Base-by-base conservation (phyloP, 2,113 vertebrate species). In the Ailuropoda melanoleuca region DNA sequence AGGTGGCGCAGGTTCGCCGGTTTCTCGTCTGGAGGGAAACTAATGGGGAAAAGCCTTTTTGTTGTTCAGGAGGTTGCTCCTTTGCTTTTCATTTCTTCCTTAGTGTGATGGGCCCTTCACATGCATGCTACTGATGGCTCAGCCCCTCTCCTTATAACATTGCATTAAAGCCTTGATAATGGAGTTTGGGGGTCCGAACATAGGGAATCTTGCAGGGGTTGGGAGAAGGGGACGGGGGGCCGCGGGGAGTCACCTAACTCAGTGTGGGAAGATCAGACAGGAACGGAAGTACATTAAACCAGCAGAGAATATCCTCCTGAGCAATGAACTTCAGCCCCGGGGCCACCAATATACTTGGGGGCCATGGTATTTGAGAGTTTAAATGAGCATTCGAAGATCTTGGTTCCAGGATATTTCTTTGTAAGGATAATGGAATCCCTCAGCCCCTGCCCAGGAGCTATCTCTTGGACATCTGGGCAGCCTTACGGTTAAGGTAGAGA, bases 1-100 rank as follows among this genome's bases (percentile, higher is more conserved):
- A 1, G 4, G 4, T 2, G 2, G 11, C 0, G 6, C 8, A 3
- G 19, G 8, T 3, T 8, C 17, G 0, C 1, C 14, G 1, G 14
- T 37, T 2, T 13, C 13, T 0, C 1, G 0, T 3, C 14, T 15
- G 48, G 46, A 15, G 9, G 2, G 11, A 4, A 9, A 8, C 26
- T 64, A 6, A 0, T 39, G 31, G 43, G 14, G 4, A 23, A 50
- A 66, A 55, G 10, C 2, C 15, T 23, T 48, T 60, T 48, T 3
- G 18, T 46, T 0, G 4, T 11, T 11, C 46, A 5, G 48, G 5
- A 55, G 24, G 29, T 84, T 31, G 13, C 34, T 31, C 75, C 23
- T 86, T 55, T 56, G 53, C 6, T 62, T 90, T 48, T 56, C 3
- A 70, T 77, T 92, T 89, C 34, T 37, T 80, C 55, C 2, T 55